A percentile compares a stretch with the other conserved stretches of the same genome.
These are phyloP conservation scores for Drosophila nigritarsus DNA, from an alignment of 2,888 invertebrate genomes.

Conservation along the genomic window DNA sequence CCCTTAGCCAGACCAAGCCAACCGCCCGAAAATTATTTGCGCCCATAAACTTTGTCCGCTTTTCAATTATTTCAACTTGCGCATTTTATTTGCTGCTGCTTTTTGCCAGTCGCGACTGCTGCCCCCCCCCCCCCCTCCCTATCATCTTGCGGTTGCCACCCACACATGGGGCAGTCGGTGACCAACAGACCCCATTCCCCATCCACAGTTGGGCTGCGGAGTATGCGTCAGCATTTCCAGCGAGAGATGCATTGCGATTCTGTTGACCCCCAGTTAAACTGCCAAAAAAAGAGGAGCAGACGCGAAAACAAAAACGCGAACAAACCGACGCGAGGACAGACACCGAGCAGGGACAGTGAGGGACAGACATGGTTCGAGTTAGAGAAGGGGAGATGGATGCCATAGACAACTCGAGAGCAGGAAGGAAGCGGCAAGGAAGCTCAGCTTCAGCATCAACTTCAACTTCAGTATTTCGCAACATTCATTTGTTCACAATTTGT, in stretches of 20 bases:
- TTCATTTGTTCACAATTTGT: constrained; percentile 78
- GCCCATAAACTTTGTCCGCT: constrained; percentile 69
- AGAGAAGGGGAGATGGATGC: constrained; percentile 1
- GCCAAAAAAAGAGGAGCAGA: constrained; percentile 56
- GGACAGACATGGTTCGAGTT: constrained; percentile 1
- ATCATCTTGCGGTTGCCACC: constrained; percentile 19
- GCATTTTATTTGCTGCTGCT: constrained; percentile 54
- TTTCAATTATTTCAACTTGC: constrained; percentile 71
- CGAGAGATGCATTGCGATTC: constrained; percentile 65
- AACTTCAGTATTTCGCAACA: constrained; percentile 71
- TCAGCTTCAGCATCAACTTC: constrained; percentile 25
- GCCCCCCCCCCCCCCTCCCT: constrained; percentile 15
- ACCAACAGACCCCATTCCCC: constrained; percentile 26
- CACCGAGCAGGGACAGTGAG: not conserved
- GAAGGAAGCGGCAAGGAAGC: constrained; percentile 5
- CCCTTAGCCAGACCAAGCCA: not conserved
- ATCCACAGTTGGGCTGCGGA: not conserved
- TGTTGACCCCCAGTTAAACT: constrained; percentile 76
- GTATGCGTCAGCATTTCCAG: constrained; percentile 60
- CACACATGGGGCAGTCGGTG: constrained; percentile 50
- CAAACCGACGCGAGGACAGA: constrained; percentile 15
- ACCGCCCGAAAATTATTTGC: constrained; percentile 60
- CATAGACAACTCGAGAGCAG: constrained; percentile 53
- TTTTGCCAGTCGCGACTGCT: constrained; percentile 34
- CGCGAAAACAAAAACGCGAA: constrained; percentile 47